Conservation (phyloP, 2,113 vertebrate genomes). For the Murina feae region DNA sequence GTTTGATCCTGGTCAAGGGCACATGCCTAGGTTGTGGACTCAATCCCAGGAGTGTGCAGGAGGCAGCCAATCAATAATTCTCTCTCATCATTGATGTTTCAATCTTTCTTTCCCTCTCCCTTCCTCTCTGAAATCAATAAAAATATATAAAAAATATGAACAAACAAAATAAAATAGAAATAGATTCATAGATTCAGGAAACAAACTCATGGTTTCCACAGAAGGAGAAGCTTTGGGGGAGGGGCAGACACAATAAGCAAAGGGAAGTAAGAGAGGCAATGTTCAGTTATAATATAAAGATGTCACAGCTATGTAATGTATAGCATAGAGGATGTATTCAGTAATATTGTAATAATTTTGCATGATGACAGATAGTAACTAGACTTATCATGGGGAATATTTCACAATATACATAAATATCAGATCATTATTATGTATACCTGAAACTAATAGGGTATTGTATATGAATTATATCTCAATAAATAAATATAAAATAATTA, state of each 20-base stretch:
- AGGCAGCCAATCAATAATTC: too few relatives aligned
- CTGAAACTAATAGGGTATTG: not conserved
- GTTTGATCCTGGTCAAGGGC: too few relatives aligned
- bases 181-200: not conserved
- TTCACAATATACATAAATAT: not conserved
- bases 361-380: not conserved
- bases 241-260: not conserved
- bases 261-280: not conserved
- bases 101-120: too few relatives aligned
- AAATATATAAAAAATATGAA: too few relatives aligned
- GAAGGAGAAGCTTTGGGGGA: not conserved
- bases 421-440: not conserved
- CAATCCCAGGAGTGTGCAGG: too few relatives aligned
- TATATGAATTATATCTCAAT: not conserved
- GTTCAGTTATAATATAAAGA: not conserved
- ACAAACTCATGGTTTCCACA: not conserved
- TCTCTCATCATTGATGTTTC: too few relatives aligned
- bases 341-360: not conserved
- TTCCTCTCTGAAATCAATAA: too few relatives aligned
- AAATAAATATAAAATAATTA: not conserved
- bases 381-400: not conserved
- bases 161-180: not conserved
- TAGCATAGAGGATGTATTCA: not conserved
- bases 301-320: not conserved
- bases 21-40: too few relatives aligned